These are phyloP conservation scores for Podocnemis expansa DNA, from an alignment of 2,113 vertebrate species.

Conservation along the genomic window DNA sequence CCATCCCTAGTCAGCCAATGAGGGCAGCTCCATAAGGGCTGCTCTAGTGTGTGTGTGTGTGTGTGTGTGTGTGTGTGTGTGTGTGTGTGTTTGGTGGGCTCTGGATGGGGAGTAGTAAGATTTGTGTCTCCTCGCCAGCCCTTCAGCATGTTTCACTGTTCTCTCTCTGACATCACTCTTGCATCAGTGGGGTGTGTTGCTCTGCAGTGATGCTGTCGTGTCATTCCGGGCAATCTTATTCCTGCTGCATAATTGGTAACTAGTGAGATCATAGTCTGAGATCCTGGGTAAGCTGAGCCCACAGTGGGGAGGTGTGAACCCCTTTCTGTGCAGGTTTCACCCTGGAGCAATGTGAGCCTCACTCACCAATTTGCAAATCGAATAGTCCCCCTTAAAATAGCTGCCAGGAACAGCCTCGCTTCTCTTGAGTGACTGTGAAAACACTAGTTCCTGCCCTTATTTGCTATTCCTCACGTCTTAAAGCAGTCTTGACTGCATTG, in stretches of 20 bases:
- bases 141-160: background rate
- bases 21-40: background rate
- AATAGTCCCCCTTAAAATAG: fast-evolving
- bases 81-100: background rate
- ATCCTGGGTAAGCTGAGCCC: background rate
- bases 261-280: background rate
- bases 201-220: conserved; percentile 7
- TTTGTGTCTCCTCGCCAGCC: background rate
- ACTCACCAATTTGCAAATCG: background rate
- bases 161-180: background rate
- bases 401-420: background rate
- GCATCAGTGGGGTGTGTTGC: background rate
- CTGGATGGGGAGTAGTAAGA: background rate
- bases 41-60: background rate
- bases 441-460: background rate
- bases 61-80: background rate
- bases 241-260: background rate
- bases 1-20: background rate
- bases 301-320: background rate
- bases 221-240: background rate
- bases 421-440: fast-evolving
- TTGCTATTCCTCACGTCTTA: background rate
- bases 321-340: background rate
- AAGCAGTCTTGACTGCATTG: fast-evolving
- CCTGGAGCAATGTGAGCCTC: background rate